These are phyloP conservation scores for Listrodromus nycthemerus DNA, from an alignment of 2,888 invertebrate species.

Conservation along the genomic window DNA sequence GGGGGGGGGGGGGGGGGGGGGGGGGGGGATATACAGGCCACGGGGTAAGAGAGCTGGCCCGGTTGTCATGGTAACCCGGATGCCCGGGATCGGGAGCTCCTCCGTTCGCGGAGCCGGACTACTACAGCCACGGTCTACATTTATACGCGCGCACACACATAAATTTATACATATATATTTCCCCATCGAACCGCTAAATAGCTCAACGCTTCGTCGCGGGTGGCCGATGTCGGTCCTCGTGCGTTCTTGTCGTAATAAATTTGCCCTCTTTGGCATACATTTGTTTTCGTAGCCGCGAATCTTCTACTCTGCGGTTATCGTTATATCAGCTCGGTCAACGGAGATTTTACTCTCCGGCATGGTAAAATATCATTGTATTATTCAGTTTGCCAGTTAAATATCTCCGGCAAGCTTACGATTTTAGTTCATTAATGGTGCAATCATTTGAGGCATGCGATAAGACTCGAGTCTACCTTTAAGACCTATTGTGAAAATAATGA, in stretches of 20 bases:
- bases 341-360: neutral
- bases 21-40: conserved; percentile 49
- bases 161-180: conserved; percentile 31
- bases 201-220: neutral
- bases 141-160: conserved; percentile 37
- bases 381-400: neutral
- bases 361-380: neutral
- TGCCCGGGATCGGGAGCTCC: conserved; percentile 80
- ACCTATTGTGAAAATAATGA: neutral
- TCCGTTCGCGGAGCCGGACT: conserved; percentile 49
- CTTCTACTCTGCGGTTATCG: neutral
- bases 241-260: conserved; percentile 5
- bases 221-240: neutral
- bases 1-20: conserved; percentile 45
- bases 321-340: neutral
- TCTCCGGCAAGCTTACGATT: neutral
- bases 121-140: conserved; percentile 54
- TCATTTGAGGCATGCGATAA: conserved; percentile 63
- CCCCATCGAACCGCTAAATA: conserved; percentile 32
- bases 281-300: neutral
- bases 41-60: conserved; percentile 53
- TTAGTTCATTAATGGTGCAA: conserved; percentile 56
- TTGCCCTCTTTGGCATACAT: neutral
- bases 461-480: conserved; percentile 24
- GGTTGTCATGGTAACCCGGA: conserved; percentile 82